Conservation (phyloP, 1,140 invertebrate genomes). For the Cotesia chilonis region DNA sequence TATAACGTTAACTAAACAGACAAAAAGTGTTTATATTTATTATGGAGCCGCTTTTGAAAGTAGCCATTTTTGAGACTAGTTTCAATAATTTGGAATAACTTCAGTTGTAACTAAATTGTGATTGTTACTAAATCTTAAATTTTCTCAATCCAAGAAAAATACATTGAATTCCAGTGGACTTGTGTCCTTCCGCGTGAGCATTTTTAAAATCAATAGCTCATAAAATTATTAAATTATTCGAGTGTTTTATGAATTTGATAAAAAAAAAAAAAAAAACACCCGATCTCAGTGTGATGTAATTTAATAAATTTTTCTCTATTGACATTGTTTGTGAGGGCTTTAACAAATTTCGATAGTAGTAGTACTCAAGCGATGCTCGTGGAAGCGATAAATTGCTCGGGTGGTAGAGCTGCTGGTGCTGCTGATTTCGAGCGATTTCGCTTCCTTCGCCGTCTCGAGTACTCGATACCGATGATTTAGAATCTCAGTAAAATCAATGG, state of each 20-base stretch:
- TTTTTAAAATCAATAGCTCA: too few relatives aligned
- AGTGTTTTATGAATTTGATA: not conserved
- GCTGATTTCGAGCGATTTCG: not conserved
- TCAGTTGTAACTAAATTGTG: too few relatives aligned
- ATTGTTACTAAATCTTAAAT: too few relatives aligned
- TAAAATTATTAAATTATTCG: too few relatives aligned
- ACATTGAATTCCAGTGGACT: too few relatives aligned
- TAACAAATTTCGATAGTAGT: constrained; percentile 22
- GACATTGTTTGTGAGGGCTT: constrained; percentile 16
- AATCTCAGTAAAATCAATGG: not conserved
- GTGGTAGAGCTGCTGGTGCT: not conserved
- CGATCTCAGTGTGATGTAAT: not conserved
- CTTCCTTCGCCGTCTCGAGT: not conserved
- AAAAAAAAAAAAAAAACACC: not conserved
- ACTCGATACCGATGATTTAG: not conserved
- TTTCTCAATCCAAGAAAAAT: too few relatives aligned
- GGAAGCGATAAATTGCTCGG: constrained; percentile 22
- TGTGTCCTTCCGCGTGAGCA: too few relatives aligned
- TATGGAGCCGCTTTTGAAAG: too few relatives aligned
- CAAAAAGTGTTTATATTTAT: too few relatives aligned
- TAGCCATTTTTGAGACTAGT: too few relatives aligned
- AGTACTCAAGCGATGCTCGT: constrained; percentile 21
- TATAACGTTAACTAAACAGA: too few relatives aligned
- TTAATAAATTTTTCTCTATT: constrained; percentile 12
- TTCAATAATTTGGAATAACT: too few relatives aligned